Percentiles rank a stretch among this genome's conserved stretches.
Conservation (phyloP, 1,140 invertebrate genomes). For the Drosophila sp. region DNA sequence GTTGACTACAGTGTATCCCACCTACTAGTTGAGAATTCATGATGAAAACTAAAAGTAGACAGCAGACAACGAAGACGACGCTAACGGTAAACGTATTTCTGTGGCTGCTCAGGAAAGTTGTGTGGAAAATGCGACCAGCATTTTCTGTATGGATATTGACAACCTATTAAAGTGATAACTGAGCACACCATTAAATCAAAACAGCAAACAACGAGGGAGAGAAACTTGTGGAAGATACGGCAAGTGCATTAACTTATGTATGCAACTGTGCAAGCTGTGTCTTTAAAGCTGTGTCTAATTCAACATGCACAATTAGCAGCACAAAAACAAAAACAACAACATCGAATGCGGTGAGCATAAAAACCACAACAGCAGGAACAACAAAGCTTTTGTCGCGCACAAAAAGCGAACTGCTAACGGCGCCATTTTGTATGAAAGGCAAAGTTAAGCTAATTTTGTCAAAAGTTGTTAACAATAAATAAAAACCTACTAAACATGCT, state of each 20-base stretch:
- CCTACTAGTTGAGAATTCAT: slow-evolving; percentile 61
- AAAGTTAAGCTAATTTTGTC: slow-evolving; percentile 25
- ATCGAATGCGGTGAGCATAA: not conserved
- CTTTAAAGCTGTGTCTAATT: slow-evolving; percentile 31
- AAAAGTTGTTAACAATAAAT: slow-evolving; percentile 36
- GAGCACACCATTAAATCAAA: slow-evolving; percentile 68
- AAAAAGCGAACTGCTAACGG: slow-evolving; percentile 6
- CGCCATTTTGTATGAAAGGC: slow-evolving; percentile 17
- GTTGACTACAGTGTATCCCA: too few relatives aligned
- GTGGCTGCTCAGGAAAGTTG: slow-evolving; percentile 28
- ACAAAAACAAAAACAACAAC: slow-evolving; percentile 3
- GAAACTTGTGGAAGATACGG: not conserved
- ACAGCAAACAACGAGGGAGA: slow-evolving; percentile 19
- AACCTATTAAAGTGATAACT: slow-evolving; percentile 75
- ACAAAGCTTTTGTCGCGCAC: slow-evolving; percentile 12
- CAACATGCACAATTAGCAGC: slow-evolving; percentile 23
- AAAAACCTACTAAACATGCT: slow-evolving; percentile 20
- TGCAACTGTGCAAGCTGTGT: slow-evolving; percentile 28
- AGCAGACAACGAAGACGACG: slow-evolving; percentile 32
- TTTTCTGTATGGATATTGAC: slow-evolving; percentile 67
- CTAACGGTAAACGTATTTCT: slow-evolving; percentile 41
- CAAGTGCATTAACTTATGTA: slow-evolving; percentile 22
- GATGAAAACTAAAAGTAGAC: slow-evolving; percentile 80
- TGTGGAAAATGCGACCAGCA: slow-evolving; percentile 33
- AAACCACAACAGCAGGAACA: not conserved